A percentile compares a stretch with the other conserved stretches of the same genome.
Conservation (phyloP, 1,140 invertebrate species). For the Mycetomoellerius zeteki region DNA sequence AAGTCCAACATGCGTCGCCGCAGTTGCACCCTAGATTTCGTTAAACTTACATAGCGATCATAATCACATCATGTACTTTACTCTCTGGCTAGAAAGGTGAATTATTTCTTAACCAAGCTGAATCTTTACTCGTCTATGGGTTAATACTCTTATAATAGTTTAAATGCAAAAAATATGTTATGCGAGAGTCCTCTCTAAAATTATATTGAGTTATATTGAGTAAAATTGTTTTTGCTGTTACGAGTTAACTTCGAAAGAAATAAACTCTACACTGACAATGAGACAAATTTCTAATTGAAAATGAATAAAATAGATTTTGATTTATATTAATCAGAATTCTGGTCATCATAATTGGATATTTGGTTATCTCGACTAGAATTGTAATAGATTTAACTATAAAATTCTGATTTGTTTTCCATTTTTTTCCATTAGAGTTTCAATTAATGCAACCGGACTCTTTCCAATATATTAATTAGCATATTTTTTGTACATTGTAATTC, state of each 20-base stretch:
- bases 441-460: too few relatives aligned
- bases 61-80: conserved; percentile 72
- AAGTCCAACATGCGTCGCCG: neutral
- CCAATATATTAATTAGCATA: neutral
- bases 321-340: too few relatives aligned
- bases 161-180: neutral
- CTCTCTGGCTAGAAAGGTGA: conserved; percentile 34
- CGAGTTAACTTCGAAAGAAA: neutral
- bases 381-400: too few relatives aligned
- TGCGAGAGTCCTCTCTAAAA: neutral
- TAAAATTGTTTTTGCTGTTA: neutral
- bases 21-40: conserved; percentile 33
- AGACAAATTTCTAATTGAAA: too few relatives aligned
- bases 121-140: neutral
- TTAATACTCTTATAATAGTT: neutral
- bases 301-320: too few relatives aligned
- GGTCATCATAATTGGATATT: too few relatives aligned
- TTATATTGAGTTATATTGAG: neutral
- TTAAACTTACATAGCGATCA: conserved; percentile 15
- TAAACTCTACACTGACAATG: neutral
- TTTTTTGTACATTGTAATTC: neutral
- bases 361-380: too few relatives aligned
- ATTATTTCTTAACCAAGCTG: conserved; percentile 32
- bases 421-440: too few relatives aligned
- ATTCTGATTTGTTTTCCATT: too few relatives aligned